Conservation (phyloP, 2,888 invertebrate species). For the Eupithecia subumbrata region DNA sequence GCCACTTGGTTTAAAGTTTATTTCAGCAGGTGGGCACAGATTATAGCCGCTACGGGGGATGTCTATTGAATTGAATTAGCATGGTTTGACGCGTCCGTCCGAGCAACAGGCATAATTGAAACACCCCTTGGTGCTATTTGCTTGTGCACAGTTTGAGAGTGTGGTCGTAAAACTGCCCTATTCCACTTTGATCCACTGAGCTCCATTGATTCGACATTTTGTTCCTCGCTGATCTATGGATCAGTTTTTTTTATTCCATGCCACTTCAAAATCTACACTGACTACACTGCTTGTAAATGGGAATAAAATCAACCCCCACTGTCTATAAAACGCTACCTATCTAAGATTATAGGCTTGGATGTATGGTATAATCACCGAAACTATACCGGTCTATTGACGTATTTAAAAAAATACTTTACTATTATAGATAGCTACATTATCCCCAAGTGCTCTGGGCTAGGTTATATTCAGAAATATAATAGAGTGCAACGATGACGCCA, state of each 20-base stretch:
- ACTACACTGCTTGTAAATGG: not conserved
- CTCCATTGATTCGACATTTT: too few species aligned
- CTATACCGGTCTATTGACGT: not conserved
- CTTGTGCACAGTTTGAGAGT: not conserved
- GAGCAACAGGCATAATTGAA: slow-evolving; percentile 6
- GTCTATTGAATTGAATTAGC: not conserved
- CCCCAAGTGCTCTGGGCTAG: not conserved
- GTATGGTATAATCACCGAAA: not conserved
- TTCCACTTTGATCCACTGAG: too few species aligned
- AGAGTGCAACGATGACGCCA: not conserved
- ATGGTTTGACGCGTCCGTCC: not conserved
- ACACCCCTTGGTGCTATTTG: not conserved
- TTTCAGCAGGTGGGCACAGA: not conserved
- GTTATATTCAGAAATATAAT: not conserved
- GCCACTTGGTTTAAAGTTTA: not conserved
- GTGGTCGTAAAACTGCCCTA: not conserved
- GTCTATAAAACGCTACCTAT: not conserved
- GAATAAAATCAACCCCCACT: not conserved
- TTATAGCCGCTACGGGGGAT: not conserved
- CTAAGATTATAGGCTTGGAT: not conserved
- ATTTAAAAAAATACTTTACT: not conserved
- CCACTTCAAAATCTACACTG: too few species aligned
- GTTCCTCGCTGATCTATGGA: too few species aligned
- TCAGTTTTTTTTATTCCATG: too few species aligned
- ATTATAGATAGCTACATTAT: not conserved